Base-by-base conservation (phyloP, 2,888 invertebrate genomes). In the Calliopum simillimum region DNA sequence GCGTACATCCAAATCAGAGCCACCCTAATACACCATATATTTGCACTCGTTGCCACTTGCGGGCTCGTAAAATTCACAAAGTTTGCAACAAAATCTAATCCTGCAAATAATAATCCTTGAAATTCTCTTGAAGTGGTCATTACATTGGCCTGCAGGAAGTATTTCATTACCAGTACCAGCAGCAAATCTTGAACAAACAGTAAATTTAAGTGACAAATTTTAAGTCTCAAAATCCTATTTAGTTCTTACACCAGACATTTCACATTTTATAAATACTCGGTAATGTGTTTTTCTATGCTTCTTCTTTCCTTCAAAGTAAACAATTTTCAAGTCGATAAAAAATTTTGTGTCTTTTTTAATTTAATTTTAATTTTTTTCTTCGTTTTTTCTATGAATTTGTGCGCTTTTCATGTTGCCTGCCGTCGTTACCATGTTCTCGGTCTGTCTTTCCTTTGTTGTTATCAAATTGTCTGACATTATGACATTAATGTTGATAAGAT, bases 281-380 rank as follows among this genome's bases (percentile, higher is more conserved):
- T 33, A 33, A 33, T 33, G 33, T 33, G 33, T 33, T 33, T 33
- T 33, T 33, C 33, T 33, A 8, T 33, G 5, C 8, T 6, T 33
- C 33, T 33, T 33, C 8, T 33, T 8, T 8, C 8, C 8, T 33
- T 33, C 8, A 53, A 21, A 19, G 23, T 4, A 23, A 53, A 53
- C 12, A 53, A 3, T 53, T 19, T 6, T n/a, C 49, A 49, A n/a
- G 19, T 16, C 49, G 12, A 53, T 12, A 53, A 23, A 53, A 53
- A 33, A 33, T 33, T 33, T 33, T 62, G 68, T 71, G 68, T 62
- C 63, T 73, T 74, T 72, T 69, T 21, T 67, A 61, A 67, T 73
- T 74, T 71, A 66, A 65, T 62, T 71, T 72, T 33, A 62, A 46
- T 43, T 65, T 70, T 59, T 61, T 56, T 71, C 19, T 71, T 71